Evolutionary conservation across 92 coral and sea anemone genomes (phyloP), one percentile per base, ranked within the genome.

Genomic region (Palythoa caribaeorum): DNA sequence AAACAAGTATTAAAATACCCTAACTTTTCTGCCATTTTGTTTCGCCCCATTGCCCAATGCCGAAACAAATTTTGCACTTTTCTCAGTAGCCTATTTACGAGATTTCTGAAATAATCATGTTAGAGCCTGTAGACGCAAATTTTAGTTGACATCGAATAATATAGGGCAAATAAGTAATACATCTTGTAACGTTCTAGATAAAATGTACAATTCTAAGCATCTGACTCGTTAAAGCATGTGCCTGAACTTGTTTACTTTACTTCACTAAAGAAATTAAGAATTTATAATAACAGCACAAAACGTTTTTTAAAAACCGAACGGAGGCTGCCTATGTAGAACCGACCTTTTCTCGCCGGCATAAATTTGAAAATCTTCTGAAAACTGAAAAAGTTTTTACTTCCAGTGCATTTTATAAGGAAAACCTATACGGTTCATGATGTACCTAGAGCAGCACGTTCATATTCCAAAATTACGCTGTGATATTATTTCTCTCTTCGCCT

Each of bases 401-500:
- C 38, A 35, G 40, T 17, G 39, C 38, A 10, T 62, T 36, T 15
- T 37, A 9, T 15, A 10, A 60, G 37, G 36, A 71, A 51, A 47
- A 80, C 35, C 19, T 65, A 20, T 60, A 81, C 66, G 59, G 37
- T 39, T 52, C 76, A 81, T 81, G 86, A 81, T 66, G 76, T 47
- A 38, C 39, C 21, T 19, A 20, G 60, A 19, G 12, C 20, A 66
- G 9, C 76, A 81, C 47, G 76, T 48, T 81, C 86, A 81, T 81
- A 38, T 28, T 81, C 86, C 59, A 48, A 81, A 81, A 63, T 68
- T 28, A 50, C 21, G 44, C 55, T 15, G 76, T 81, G 86, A 81
- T 69, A n/a, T 38, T 11, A 79, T 57, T 7, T 79, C 20, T 36
- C 59, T 37, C 16, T 37, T 37, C 65, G 71, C 20, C 60, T 38